phyloP scores from a whole-genome alignment of 1,140 invertebrate genomes.

The Gryon sp. region DNA sequence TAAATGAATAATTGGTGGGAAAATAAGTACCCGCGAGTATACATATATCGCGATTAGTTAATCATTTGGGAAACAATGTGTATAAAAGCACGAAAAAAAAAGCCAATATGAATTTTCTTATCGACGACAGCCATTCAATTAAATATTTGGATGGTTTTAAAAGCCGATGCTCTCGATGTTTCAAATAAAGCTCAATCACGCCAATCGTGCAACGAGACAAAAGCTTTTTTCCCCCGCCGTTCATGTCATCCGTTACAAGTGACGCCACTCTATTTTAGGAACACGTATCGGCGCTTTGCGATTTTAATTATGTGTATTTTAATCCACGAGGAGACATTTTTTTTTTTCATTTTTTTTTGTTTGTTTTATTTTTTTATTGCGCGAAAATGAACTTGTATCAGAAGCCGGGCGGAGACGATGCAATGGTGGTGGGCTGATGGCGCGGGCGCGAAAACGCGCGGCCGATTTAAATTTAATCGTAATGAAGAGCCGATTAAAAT shows the following conservation, averaged over 20 bases:
- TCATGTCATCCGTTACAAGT: constrained; percentile 68
- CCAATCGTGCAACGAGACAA: constrained; percentile 67
- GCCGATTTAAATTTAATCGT: constrained; percentile 78
- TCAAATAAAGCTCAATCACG: constrained; percentile 76
- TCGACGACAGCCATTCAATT: constrained; percentile 60
- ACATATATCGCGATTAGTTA: constrained; percentile 32
- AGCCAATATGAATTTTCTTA: constrained; percentile 57
- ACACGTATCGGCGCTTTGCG: constrained; percentile 72
- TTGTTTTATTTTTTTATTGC: too few relatives aligned
- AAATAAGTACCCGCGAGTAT: constrained; percentile 35
- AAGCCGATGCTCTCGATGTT: constrained; percentile 68
- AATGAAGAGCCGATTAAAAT: constrained; percentile 79
- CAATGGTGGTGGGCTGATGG: too few relatives aligned
- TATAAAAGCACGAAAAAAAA: constrained; percentile 7
- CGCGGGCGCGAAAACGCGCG: constrained; percentile 43
- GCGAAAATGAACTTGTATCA: constrained; percentile 73
- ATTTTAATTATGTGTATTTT: constrained; percentile 77
- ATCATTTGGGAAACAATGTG: constrained; percentile 9
- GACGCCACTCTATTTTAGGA: constrained; percentile 73
- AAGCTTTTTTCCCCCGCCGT: constrained; percentile 70
- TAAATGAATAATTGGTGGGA: constrained; percentile 24
- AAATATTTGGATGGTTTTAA: constrained; percentile 68
- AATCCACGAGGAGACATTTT: constrained; percentile 72
- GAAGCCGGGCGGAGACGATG: constrained; percentile 45
- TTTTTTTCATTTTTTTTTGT: too few relatives aligned